Base-by-base conservation (phyloP, 2,888 invertebrate genomes). In the Pachliopta kotzebuea region DNA sequence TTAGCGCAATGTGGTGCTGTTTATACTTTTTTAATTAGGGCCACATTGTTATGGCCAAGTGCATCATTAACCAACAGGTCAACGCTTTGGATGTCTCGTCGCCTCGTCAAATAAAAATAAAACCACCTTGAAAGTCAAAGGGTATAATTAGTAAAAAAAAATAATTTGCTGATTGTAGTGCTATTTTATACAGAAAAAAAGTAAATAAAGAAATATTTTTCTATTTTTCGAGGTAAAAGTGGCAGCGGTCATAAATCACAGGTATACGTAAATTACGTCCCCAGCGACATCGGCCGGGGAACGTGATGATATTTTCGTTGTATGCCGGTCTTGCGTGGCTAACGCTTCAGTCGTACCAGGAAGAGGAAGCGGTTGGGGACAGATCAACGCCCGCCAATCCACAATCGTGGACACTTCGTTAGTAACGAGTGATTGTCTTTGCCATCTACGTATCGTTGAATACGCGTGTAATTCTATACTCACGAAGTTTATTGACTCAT, bases 351-450 rank as follows among this genome's bases (percentile, higher is more conserved):
- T 67, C 71, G 72, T 70, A 73, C 66, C 56, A 54, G 74, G 72
- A 76, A 74, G 70, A 72, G 73, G 73, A 74, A 74, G 72, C 56
- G 67, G 67, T 68, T 65, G 68, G 45, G 60, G 67, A 68, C 70
- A 64, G 66, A 70, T 67, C 72, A 69, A 69, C 60, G 70, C 63
- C 68, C 70, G 65, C 62, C 63, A 62, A 63, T 72, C 70, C 71
- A 66, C 70, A 72, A 62, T 69, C 73, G 74, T 72, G 72, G 68
- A 68, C 71, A 69, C 64, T 69, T 70, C 67, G 72, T 73, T 75
- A 72, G 70, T 70, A 62, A 69, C 71, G 70, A 72, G 54, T 71
- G 68, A 70, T 70, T 67, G 68, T 69, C 65, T 69, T 62, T 66
- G 8, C 54, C 31, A 29, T 53, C 55, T 54, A 31, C 17, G 45